Percentiles rank a stretch among this genome's conserved stretches.
phyloP scores from a whole-genome alignment of 2,797 vertebrate species.

The Falco berigora region DNA sequence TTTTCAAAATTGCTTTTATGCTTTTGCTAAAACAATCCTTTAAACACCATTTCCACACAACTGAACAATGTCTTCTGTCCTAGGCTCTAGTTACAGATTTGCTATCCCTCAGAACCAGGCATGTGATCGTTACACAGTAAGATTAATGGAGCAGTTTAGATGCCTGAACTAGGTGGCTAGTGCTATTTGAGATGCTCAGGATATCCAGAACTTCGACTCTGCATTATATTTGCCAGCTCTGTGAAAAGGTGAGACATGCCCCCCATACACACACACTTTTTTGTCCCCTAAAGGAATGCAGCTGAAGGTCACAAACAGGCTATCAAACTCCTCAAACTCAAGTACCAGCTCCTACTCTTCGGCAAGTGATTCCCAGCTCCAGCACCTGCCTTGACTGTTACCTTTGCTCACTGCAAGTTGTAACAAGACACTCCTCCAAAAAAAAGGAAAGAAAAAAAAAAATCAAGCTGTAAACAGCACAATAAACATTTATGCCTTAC shows the following conservation, averaged over 20 bases:
- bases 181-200: not conserved
- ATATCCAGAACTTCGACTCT: not conserved
- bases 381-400: not conserved
- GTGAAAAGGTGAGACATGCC: not conserved
- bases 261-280: not conserved
- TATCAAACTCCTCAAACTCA: not conserved
- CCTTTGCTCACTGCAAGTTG: not conserved
- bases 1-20: not conserved
- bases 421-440: not conserved
- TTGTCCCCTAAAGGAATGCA: not conserved
- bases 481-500: not conserved
- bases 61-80: not conserved
- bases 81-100: not conserved
- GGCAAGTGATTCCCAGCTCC: not conserved
- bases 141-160: not conserved
- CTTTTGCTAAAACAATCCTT: not conserved
- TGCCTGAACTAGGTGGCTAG: not conserved
- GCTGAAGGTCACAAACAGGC: not conserved
- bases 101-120: not conserved
- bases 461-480: not conserved
- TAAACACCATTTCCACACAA: not conserved
- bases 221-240: not conserved
- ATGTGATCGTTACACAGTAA: not conserved
- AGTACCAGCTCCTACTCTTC: not conserved
- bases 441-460: too few relatives aligned